Conservation (phyloP, 2,888 invertebrate genomes). For the Apodemia zela region DNA sequence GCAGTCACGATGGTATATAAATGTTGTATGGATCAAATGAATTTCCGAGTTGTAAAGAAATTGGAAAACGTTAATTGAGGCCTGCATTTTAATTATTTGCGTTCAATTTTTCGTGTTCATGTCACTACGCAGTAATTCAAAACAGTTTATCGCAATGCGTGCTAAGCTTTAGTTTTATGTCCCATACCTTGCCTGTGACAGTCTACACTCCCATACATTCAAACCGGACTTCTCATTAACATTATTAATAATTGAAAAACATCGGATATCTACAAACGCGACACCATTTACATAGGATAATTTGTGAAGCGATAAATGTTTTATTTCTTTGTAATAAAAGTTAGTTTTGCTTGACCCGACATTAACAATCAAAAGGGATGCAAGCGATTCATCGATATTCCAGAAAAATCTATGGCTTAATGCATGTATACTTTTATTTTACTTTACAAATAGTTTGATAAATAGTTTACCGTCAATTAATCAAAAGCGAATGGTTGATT, state of each 20-base stretch:
- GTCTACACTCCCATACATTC: conserved; percentile 9
- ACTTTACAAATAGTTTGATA: too few relatives aligned
- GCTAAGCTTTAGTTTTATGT: conserved; percentile 8
- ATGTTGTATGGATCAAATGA: too few relatives aligned
- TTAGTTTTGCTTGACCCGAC: conserved; percentile 32
- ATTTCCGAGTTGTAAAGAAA: too few relatives aligned
- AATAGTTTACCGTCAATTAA: too few relatives aligned
- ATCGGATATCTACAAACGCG: conserved; percentile 30
- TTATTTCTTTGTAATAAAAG: conserved; percentile 37
- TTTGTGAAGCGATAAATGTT: conserved; percentile 29
- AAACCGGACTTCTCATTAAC: conserved; percentile 3
- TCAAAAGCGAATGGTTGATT: too few relatives aligned
- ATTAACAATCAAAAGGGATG: not conserved
- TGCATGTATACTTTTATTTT: too few relatives aligned
- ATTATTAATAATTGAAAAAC: conserved; percentile 16
- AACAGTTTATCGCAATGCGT: conserved; percentile 16
- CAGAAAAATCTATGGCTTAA: not conserved
- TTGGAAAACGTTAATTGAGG: too few relatives aligned
- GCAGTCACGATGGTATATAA: too few relatives aligned
- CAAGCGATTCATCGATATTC: not conserved
- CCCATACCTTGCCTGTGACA: not conserved
- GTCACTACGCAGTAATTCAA: conserved; percentile 2
- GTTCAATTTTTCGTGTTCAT: not conserved
- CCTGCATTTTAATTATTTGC: too few relatives aligned
- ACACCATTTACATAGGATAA: conserved; percentile 39